A percentile compares a stretch with the other conserved stretches of the same genome.
phyloP scores from a whole-genome alignment of 2,888 invertebrate genomes.

The Spilosoma lubricipeda region DNA sequence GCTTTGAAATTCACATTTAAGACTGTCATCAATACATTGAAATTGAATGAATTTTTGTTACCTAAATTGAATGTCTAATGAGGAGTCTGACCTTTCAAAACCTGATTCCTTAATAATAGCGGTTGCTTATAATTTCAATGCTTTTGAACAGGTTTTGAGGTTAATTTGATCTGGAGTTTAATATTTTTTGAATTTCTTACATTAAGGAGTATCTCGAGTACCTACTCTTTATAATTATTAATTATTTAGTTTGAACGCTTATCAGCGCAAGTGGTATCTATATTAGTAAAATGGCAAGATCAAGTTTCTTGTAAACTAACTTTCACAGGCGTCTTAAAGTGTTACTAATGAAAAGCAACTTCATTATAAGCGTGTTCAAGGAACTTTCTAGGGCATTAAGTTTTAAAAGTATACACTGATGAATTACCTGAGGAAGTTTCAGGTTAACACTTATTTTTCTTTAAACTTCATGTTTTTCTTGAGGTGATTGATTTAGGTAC shows the following conservation, averaged over 20 bases:
- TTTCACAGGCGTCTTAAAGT: not conserved
- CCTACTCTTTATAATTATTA: not conserved
- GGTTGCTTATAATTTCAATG: not conserved
- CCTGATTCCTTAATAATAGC: not conserved
- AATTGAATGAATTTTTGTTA: not conserved
- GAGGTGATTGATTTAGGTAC: conserved; percentile 13
- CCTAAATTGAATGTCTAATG: not conserved
- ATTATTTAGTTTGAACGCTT: not conserved
- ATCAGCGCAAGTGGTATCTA: not conserved
- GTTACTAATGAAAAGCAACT: conserved; percentile 4
- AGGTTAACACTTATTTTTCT: conserved; percentile 11
- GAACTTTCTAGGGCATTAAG: conserved; percentile 1
- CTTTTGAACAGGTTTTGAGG: not conserved
- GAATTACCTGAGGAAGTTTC: conserved; percentile 15
- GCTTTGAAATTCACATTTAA: not conserved
- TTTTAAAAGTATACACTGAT: conserved; percentile 12
- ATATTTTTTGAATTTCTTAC: not conserved
- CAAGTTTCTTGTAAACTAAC: not conserved
- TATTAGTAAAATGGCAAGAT: not conserved
- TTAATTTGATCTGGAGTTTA: not conserved
- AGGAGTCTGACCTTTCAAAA: not conserved
- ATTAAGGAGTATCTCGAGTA: not conserved
- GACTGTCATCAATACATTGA: not conserved
- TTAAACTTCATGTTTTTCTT: conserved; percentile 20
- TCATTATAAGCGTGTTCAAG: not conserved